Conservation (phyloP, 2,113 vertebrate genomes). For the Daphoenositta chrysoptera region DNA sequence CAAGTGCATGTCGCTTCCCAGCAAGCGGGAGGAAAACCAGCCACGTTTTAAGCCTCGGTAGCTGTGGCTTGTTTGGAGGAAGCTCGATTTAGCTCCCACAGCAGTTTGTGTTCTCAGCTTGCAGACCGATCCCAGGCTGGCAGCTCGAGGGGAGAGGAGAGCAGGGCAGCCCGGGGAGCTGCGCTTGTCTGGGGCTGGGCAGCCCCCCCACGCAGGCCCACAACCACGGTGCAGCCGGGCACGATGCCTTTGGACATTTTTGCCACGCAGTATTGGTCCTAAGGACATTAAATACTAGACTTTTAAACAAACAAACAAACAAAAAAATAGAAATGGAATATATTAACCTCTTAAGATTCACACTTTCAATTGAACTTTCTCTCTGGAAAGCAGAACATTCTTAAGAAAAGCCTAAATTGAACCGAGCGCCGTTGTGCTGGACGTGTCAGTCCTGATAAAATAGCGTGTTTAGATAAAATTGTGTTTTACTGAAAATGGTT, state of each 20-base stretch:
- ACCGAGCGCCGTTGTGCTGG: background rate
- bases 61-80: background rate
- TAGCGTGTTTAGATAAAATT: background rate
- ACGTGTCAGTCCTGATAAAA: background rate
- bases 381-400: background rate
- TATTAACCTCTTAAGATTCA: background rate
- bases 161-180: background rate
- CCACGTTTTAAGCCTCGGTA: background rate
- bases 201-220: background rate
- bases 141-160: background rate
- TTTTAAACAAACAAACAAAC: background rate
- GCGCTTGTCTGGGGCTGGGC: background rate
- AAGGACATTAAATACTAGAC: too few species aligned
- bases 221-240: fast-evolving
- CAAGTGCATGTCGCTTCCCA: background rate
- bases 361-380: background rate
- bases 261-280: background rate
- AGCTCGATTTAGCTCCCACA: background rate
- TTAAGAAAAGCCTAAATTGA: background rate
- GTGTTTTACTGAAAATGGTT: background rate
- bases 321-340: background rate
- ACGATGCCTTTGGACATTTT: fast-evolving
- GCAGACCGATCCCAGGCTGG: background rate
- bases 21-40: background rate
- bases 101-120: background rate